Evolutionary conservation across 1,140 invertebrate genomes (phyloP).

Genomic region (Trypoxylus dichotomus): DNA sequence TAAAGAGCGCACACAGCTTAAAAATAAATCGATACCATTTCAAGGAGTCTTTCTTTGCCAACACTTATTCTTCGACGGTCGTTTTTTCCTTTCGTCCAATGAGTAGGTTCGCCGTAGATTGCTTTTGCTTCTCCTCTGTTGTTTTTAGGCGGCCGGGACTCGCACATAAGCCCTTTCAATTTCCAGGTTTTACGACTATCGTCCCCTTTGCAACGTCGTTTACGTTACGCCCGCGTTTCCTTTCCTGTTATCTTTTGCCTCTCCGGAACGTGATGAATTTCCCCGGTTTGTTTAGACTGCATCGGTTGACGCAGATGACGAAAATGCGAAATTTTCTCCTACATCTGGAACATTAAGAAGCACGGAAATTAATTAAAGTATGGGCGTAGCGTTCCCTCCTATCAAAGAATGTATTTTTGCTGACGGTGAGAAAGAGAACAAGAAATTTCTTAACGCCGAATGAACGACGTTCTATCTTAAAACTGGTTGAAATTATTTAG

Average conservation of each 20-base stretch:
- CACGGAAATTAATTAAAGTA: not conserved
- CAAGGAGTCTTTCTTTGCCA: not conserved
- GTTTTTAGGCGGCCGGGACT: conserved; percentile 4
- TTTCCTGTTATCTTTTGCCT: conserved; percentile 2
- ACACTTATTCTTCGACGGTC: not conserved
- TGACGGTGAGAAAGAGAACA: not conserved
- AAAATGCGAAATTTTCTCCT: not conserved
- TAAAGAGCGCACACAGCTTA: too few relatives aligned
- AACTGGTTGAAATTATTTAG: too few relatives aligned
- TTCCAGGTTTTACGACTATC: conserved; percentile 16
- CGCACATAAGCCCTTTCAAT: conserved; percentile 18
- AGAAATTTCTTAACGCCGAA: too few relatives aligned
- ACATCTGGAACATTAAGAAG: conserved; percentile 15
- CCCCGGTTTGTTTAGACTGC: conserved; percentile 15
- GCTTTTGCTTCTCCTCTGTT: not conserved
- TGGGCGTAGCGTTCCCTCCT: not conserved
- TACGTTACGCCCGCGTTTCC: conserved; percentile 11
- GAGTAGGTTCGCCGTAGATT: not conserved
- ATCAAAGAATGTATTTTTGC: not conserved
- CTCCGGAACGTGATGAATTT: conserved; percentile 15
- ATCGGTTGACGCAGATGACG: not conserved
- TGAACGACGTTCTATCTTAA: too few relatives aligned
- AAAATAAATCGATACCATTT: too few relatives aligned
- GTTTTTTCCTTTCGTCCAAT: not conserved
- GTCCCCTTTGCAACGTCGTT: conserved; percentile 18